Evolutionary conservation across 2,888 invertebrate genomes (phyloP), one percentile per base, ranked within the genome.

Genomic region (Drosophila mettleri): DNA sequence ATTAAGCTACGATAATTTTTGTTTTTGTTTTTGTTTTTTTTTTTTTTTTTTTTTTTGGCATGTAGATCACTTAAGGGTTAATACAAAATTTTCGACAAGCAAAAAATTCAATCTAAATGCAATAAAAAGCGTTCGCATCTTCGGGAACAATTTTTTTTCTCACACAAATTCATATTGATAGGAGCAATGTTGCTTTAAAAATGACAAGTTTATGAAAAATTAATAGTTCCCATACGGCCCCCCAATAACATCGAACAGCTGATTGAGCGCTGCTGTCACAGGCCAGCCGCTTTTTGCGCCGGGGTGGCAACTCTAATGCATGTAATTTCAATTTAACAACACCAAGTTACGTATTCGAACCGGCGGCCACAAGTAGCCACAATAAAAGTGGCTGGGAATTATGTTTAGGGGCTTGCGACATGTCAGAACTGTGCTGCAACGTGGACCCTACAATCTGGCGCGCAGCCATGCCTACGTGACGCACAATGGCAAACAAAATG

Each of bases 351-450:
- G 87, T 84, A 80, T 77, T 82, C 77, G 57, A 54, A 68, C 57
- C 70, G 69, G 74, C 62, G 58, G 68, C 67, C 60, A 62, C 61
- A 63, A 76, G 62, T 65, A 45, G 55, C 34, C 34, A 39, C 39
- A 39, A 59, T 43, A 46, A 68, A 61, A 79, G 73, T 66, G 69
- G 63, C 71, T 66, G 48, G 62, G 48, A 80, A 88, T 57, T 62
- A 85, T 85, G 85, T 86, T 86, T 34, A 88, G 74, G 67, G 82
- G 88, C 68, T 73, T 88, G 77, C 87, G 74, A 73, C 77, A 84
- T 70, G 61, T 88, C 29, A 74, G 69, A 79, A 88, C 74, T 69
- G 77, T 86, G 73, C 77, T 85, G 68, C 86, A 88, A 68, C 84
- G 79, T 70, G 81, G 88, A 57, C 59, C 65, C 55, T 43, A 68